These are phyloP conservation scores for Cossypha niveicapilla DNA, from an alignment of 2,797 vertebrate genomes.

Conservation along the genomic window DNA sequence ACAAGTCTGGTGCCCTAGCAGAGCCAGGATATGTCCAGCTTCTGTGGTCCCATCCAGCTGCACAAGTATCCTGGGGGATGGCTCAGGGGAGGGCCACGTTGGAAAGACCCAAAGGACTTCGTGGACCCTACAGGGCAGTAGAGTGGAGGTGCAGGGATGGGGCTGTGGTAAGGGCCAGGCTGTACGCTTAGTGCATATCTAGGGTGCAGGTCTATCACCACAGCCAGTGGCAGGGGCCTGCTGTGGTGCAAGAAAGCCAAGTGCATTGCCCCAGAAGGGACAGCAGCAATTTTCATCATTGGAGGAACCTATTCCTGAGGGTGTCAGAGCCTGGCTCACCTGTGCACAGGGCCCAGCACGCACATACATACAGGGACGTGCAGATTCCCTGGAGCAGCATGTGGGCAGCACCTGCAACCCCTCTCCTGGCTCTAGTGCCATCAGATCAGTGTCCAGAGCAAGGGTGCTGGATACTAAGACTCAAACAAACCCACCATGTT, in stretches of 20 bases:
- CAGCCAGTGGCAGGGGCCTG: not conserved
- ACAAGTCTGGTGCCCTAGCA: rapidly evolving
- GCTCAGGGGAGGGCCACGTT: rapidly evolving
- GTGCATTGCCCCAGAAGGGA: not conserved
- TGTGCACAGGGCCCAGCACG: not conserved
- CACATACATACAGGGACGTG: not conserved
- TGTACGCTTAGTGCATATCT: not conserved
- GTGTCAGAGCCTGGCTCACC: not conserved
- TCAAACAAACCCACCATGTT: not conserved
- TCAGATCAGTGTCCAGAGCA: not conserved
- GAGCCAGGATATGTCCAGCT: not conserved
- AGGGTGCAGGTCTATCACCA: rapidly evolving
- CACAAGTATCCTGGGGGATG: not conserved
- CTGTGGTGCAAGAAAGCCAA: not conserved
- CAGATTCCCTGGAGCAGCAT: not conserved
- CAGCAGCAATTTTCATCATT: not conserved
- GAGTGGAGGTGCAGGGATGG: not conserved
- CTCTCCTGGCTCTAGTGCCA: not conserved
- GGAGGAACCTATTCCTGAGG: not conserved
- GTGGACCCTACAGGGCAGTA: rapidly evolving
- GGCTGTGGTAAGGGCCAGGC: not conserved
- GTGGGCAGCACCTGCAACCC: not conserved
- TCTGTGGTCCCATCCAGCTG: not conserved
- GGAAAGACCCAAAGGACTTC: not conserved
- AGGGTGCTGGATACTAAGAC: not conserved